Evolutionary conservation across 2,113 vertebrate genomes (phyloP), one percentile per base, ranked within the genome.

Genomic region (Xiphophorus maculatus): DNA sequence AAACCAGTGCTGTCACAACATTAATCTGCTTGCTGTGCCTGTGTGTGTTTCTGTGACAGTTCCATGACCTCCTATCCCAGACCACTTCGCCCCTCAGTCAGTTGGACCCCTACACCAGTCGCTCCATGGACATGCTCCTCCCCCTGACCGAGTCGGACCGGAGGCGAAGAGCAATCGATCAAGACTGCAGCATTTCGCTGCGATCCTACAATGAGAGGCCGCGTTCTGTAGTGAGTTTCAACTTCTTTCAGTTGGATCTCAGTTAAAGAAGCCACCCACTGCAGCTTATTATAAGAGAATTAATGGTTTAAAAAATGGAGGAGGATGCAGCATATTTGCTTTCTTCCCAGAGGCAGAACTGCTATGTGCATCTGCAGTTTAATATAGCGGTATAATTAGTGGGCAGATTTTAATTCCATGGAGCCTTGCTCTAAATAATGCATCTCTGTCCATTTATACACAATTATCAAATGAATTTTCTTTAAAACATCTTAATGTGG

Each of bases 31-130:
- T 32, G 63, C 19, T 71, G 35, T 75, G 66, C 76, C 14, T 77
- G 29, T 89, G 22, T 82, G 4, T 60, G 42, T 80, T 63, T 66
- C 5, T 80, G 1, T 74, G 81, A n/a, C 93, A 99, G 98, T 98
- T 96, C 93, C 97, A 97, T 81, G 97, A 99, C 76, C 89, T 97
- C 82, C 89, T 96, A 83, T 96, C 97, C 64, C 96, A 97, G 94
- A 94, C 94, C 0, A 96, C 96, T 0, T 96, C 96, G 0, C 95
- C 95, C 0, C 93, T 97, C 83, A 95, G 96, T 92, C 96, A 97
- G 87, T 74, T 93, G 81, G 97, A 98, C 79, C 96, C 96, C 8
- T 97, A 95, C 91, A 96, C 96, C 0, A 96, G 94, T 81, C 95
- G 94, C 83, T 98, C 96, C 2, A 95, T 96, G 5, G 97, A 98